phyloP scores from a whole-genome alignment of 2,888 invertebrate genomes.

The Slavum lentiscoides region DNA sequence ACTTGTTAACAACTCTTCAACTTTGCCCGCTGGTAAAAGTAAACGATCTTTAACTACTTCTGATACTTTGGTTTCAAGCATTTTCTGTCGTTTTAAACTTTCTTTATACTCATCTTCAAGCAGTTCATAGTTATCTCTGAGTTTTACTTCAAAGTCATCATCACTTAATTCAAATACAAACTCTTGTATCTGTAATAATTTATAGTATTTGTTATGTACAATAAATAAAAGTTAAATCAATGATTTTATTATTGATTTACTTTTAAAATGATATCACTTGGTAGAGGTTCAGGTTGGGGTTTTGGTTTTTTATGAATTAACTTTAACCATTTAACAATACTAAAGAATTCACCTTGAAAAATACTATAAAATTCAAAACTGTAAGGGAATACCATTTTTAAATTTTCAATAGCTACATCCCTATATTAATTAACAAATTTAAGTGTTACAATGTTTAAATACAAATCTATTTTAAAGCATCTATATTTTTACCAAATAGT shows the following conservation, averaged over 20 bases:
- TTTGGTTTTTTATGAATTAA: conserved; percentile 68
- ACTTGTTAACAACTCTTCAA: conserved; percentile 86
- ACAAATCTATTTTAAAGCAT: neutral
- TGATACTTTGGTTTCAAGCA: conserved; percentile 84
- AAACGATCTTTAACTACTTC: conserved; percentile 82
- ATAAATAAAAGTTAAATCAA: neutral
- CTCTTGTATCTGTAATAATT: conserved; percentile 71
- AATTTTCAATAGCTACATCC: conserved; percentile 67
- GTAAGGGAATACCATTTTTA: conserved; percentile 80
- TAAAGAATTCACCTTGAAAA: conserved; percentile 85
- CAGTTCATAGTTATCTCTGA: conserved; percentile 93
- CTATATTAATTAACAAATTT: conserved; percentile 58
- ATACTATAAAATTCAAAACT: conserved; percentile 86
- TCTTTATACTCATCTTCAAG: conserved; percentile 94
- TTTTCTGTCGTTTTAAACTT: conserved; percentile 82
- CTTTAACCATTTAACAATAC: conserved; percentile 92
- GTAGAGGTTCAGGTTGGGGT: conserved; percentile 67
- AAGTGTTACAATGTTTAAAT: neutral
- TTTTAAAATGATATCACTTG: conserved; percentile 87
- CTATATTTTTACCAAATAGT: conserved; percentile 67
- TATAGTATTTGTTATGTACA: neutral
- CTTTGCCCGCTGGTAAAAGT: conserved; percentile 80
- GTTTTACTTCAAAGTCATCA: conserved; percentile 96
- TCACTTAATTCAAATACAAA: conserved; percentile 91
- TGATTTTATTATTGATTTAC: conserved; percentile 61